Percentiles rank a stretch among this genome's conserved stretches.
Evolutionary conservation across 92 coral and sea anemone species (phyloP).

Genomic region (Epizoanthus rinbou): DNA sequence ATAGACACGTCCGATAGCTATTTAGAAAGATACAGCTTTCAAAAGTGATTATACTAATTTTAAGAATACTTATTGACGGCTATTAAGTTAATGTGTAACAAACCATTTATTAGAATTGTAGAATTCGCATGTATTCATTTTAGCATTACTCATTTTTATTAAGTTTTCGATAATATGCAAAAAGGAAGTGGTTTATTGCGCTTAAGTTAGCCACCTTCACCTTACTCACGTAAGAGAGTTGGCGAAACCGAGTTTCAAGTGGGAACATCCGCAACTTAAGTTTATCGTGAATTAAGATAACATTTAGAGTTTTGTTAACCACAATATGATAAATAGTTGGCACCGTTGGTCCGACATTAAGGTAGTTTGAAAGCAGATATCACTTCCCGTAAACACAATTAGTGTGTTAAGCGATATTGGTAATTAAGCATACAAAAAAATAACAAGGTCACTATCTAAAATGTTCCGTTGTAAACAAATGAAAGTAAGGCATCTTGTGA

Average conservation of each 20-base stretch:
- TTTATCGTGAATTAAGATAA: constrained; percentile 2
- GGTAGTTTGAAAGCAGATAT: constrained; percentile 8
- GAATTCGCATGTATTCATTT: background rate
- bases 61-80: too few species aligned
- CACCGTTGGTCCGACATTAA: constrained; percentile 13
- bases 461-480: background rate
- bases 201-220: constrained; percentile 13
- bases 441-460: constrained; percentile 7
- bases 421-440: constrained; percentile 1
- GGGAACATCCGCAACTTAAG: constrained; percentile 14
- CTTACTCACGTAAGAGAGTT: constrained; percentile 15
- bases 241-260: constrained; percentile 1
- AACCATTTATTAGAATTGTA: constrained; percentile 15
- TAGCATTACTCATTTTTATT: constrained; percentile 1
- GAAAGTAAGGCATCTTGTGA: constrained; percentile 7
- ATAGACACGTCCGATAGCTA: too few species aligned
- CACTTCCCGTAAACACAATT: constrained; percentile 15
- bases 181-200: constrained; percentile 4
- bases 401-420: constrained; percentile 17
- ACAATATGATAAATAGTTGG: constrained; percentile 4
- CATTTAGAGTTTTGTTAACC: background rate
- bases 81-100: too few species aligned
- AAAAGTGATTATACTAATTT: too few species aligned
- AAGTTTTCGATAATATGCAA: constrained; percentile 1
- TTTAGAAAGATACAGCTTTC: too few species aligned